phyloP scores from a whole-genome alignment of 2,113 vertebrate species.

The Corythaixoides concolor region DNA sequence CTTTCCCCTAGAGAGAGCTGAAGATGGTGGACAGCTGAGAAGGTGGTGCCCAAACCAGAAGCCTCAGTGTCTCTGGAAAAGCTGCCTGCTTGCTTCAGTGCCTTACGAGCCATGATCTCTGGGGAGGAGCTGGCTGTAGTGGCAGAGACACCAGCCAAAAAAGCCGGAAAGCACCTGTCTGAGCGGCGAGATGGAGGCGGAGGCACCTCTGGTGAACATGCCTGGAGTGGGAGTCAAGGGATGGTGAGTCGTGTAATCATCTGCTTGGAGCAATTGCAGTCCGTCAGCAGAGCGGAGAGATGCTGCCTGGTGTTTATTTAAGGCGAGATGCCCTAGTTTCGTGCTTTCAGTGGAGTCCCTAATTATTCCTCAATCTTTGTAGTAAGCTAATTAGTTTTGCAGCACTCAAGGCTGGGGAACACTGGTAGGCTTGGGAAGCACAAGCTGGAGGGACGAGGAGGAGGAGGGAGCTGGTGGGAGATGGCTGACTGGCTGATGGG shows the following conservation, averaged over 20 bases:
- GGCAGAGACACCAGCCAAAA: not conserved
- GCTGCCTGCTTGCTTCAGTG: not conserved
- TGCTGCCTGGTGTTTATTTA: not conserved
- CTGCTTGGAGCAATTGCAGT: not conserved
- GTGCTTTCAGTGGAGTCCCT: slow-evolving; percentile 52
- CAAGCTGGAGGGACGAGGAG: not conserved
- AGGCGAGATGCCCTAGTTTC: slow-evolving; percentile 63
- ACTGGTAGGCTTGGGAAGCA: slow-evolving; percentile 40
- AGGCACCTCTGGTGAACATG: not conserved
- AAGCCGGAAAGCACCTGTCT: not conserved
- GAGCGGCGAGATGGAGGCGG: not conserved
- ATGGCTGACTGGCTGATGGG: not conserved
- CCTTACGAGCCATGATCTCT: not conserved
- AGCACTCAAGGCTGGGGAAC: slow-evolving; percentile 47
- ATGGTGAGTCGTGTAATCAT: not conserved
- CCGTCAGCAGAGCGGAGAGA: not conserved
- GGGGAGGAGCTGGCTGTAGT: not conserved
- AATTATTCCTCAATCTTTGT: slow-evolving; percentile 56
- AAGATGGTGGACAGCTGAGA: not conserved
- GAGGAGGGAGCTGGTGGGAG: not conserved
- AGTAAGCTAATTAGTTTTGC: slow-evolving; percentile 59
- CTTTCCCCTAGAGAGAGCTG: not conserved
- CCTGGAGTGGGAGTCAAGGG: not conserved
- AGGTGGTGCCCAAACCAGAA: not conserved
- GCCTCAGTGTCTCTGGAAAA: not conserved